Percentiles rank a stretch among this genome's conserved stretches.
Conservation (phyloP, 2,113 vertebrate genomes). For the Microtus oregoni region DNA sequence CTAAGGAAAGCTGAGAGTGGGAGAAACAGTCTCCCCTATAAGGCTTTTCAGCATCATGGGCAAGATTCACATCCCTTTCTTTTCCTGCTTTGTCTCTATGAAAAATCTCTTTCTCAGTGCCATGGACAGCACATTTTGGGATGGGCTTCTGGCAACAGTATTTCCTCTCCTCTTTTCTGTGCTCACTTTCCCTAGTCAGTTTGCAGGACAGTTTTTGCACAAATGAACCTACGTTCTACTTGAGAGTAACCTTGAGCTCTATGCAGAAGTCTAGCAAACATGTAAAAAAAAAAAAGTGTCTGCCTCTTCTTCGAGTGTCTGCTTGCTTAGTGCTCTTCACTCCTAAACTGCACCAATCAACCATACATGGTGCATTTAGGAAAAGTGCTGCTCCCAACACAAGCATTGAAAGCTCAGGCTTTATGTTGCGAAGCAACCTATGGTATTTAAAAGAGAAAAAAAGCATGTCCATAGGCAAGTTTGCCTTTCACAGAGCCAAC, state of each 20-base stretch:
- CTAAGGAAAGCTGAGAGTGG: background rate
- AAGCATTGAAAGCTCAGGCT: conserved; percentile 30
- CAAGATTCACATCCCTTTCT: background rate
- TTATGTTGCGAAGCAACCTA: conserved; percentile 65
- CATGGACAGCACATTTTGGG: background rate
- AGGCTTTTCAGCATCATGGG: background rate
- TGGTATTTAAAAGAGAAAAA: conserved; percentile 22
- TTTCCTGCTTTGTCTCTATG: background rate
- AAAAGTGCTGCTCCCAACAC: conserved; percentile 44
- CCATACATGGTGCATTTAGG: conserved; percentile 44
- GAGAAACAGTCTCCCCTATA: background rate
- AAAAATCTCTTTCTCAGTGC: conserved; percentile 14
- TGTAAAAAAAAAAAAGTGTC: background rate
- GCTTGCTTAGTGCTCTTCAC: background rate
- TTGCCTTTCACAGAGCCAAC: conserved; percentile 70
- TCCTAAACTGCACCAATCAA: background rate
- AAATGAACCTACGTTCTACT: background rate
- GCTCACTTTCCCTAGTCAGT: background rate
- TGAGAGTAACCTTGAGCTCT: background rate
- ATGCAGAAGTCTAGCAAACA: conserved; percentile 42
- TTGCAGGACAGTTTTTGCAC: background rate
- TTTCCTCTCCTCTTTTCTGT: background rate
- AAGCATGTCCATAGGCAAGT: conserved; percentile 54
- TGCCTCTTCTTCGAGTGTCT: background rate
- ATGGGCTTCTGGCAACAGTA: background rate